Base-by-base conservation (phyloP, 2,888 invertebrate genomes). In the Dermolepida albohirtum region DNA sequence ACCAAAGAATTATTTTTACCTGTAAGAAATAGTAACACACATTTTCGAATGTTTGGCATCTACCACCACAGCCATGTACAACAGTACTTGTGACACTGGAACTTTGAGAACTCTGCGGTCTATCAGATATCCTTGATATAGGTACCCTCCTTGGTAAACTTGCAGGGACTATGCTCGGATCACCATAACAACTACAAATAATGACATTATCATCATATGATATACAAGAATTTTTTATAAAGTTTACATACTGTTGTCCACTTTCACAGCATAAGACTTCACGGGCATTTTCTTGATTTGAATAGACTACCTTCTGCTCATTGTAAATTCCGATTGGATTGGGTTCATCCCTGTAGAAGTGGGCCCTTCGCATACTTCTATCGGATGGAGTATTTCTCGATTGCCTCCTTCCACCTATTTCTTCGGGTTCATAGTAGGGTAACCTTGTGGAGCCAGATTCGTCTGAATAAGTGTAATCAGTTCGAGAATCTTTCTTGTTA, bases 11-110 rank as follows among this genome's bases (percentile, higher is more conserved):
- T 10, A 17, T 50, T 72, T 72, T 74, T 77, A 89, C 89, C 86
- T 89, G 89, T 77, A 90, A 84, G 77, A 89, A 88, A 80, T 89
- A 89, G 81, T 90, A 90, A 83, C 89, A 90, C 74, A 90, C 88
- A 84, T 89, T 89, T 85, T 90, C 90, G 84, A 89, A 89, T 72
- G 88, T 89, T 71, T 89, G 88, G 73, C 90, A 90, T 78, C 89
- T 89, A 4, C 90, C 90, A 10, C 90, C 90, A 80, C 90, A 90
- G 22, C 89, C 89, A 71, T 89, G 88, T 69, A 89, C 87, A 51
- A 88, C 86, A 59, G 87, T 86, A 69, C 82, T 83, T 17, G 82
- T 80, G 12, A 83, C 80, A 10, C 78, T 81, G 2, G 81, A 81
- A 73, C 82, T 81, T 72, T 79, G 77, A 16, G 82, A 80, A 74